These are phyloP conservation scores for Lithobates pipiens DNA, from an alignment of 2,797 vertebrate genomes.

Conservation along the genomic window DNA sequence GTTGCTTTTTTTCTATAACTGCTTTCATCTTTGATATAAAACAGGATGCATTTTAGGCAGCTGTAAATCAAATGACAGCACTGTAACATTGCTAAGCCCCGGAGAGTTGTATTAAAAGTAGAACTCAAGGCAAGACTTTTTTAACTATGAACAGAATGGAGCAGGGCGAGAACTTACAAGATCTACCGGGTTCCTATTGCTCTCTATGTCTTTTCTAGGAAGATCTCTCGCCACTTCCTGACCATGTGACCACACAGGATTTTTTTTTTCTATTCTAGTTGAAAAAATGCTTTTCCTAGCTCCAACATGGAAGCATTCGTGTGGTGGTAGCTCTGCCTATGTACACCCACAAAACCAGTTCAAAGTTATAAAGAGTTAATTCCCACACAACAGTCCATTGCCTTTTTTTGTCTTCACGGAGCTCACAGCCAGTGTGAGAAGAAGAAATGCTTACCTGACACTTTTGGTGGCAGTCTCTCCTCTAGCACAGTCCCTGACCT, in stretches of 20 bases:
- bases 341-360: no score
- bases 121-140: neutral
- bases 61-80: constrained; percentile 20
- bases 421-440: no score
- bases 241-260: neutral
- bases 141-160: neutral
- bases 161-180: neutral
- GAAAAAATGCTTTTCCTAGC: no score
- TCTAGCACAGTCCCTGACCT: no score
- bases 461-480: no score
- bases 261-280: no score
- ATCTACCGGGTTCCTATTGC: neutral
- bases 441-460: no score
- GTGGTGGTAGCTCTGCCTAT: no score
- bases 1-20: constrained; percentile 21
- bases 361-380: no score
- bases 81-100: neutral
- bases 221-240: neutral
- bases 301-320: no score
- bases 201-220: neutral
- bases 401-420: no score
- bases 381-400: no score
- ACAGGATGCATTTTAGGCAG: constrained; percentile 43
- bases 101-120: neutral
- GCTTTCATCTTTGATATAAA: constrained; percentile 51